Evolutionary conservation across 2,888 invertebrate genomes (phyloP).

Genomic region (Mesopsocus fuscifrons): DNA sequence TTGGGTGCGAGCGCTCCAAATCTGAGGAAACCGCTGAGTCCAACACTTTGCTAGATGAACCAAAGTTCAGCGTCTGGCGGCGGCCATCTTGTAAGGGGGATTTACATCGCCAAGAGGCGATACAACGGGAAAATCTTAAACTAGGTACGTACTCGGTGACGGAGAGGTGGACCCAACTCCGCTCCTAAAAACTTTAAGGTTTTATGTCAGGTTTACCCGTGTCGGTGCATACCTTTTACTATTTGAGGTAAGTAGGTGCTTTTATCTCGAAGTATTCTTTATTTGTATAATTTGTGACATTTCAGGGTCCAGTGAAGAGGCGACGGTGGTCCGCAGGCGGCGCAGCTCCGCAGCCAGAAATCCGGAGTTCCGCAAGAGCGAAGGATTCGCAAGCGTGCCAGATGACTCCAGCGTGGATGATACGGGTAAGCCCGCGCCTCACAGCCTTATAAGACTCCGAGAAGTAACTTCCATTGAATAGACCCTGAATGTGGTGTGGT

Average conservation of each 20-base stretch:
- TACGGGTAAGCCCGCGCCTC: constrained; percentile 10
- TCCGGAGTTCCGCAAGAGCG: constrained; percentile 17
- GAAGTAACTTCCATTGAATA: background rate
- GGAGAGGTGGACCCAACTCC: too few species aligned
- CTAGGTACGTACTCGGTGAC: constrained; percentile 3
- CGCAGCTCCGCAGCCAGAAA: constrained; percentile 8
- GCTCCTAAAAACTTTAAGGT: too few species aligned
- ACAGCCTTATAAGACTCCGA: constrained; percentile 22
- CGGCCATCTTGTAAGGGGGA: constrained; percentile 4
- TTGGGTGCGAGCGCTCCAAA: background rate
- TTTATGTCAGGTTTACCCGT: too few species aligned
- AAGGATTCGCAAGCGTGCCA: constrained; percentile 14
- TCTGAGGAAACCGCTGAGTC: background rate
- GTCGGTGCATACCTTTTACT: too few species aligned
- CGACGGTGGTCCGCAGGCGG: background rate
- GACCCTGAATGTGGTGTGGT: too few species aligned
- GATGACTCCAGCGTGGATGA: constrained; percentile 6
- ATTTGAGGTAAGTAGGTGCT: too few species aligned
- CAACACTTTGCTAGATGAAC: background rate
- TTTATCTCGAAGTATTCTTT: too few species aligned
- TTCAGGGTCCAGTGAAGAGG: constrained; percentile 6
- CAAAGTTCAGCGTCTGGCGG: background rate
- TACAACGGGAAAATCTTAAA: background rate
- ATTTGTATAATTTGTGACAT: too few species aligned
- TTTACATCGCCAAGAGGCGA: constrained; percentile 6